Evolutionary conservation across 2,888 invertebrate species (phyloP).

Genomic region (Hecatera dysodea): DNA sequence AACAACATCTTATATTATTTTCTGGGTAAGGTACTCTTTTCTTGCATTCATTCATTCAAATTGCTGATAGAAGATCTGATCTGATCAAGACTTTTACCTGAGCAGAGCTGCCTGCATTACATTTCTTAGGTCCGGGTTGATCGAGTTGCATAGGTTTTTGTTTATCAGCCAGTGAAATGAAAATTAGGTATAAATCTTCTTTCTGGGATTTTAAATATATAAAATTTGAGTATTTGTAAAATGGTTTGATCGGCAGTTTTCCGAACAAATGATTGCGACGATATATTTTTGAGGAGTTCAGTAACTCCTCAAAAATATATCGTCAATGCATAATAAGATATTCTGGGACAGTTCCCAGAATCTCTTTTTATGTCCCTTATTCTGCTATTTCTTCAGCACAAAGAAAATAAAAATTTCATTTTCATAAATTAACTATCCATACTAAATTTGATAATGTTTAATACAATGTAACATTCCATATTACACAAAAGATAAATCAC

Average conservation of each 20-base stretch:
- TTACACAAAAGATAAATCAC: slow-evolving; percentile 38
- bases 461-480: slow-evolving; percentile 54
- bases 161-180: too few species aligned
- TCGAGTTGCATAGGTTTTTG: background rate
- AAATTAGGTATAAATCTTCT: background rate
- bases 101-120: background rate
- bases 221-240: too few species aligned
- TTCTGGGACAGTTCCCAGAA: background rate
- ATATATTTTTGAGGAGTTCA: too few species aligned
- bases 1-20: slow-evolving; percentile 33
- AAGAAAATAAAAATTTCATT: slow-evolving; percentile 23
- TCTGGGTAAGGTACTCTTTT: slow-evolving; percentile 12
- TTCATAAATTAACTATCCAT: slow-evolving; percentile 57
- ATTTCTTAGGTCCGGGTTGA: too few species aligned
- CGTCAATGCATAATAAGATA: too few species aligned
- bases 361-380: background rate
- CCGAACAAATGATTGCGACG: background rate
- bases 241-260: background rate
- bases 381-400: background rate
- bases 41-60: slow-evolving; percentile 10
- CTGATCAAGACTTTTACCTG: too few species aligned
- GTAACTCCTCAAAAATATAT: too few species aligned
- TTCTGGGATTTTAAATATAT: background rate
- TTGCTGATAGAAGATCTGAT: background rate
- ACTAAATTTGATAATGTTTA: slow-evolving; percentile 50